Conservation (phyloP, 2,113 vertebrate species). For the Albula glossodonta region DNA sequence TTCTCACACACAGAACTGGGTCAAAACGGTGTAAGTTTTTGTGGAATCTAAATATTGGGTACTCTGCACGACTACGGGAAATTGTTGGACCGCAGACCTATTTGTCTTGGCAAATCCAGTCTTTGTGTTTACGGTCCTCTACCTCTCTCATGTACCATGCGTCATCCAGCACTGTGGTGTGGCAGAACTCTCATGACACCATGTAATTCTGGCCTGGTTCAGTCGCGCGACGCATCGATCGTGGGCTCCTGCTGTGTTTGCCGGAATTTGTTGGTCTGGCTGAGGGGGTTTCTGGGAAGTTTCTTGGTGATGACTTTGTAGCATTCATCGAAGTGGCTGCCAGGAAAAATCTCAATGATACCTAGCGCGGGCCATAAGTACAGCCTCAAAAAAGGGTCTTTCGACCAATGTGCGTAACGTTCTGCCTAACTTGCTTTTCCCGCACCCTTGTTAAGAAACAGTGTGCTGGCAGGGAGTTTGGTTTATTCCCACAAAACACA, state of each 20-base stretch:
- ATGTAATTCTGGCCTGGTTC: background rate
- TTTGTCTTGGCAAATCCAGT: slow-evolving; percentile 59
- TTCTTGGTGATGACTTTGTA: background rate
- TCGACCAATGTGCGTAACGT: background rate
- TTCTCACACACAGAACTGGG: slow-evolving; percentile 40
- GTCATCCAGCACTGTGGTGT: background rate
- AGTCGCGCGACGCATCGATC: background rate
- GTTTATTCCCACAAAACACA: background rate
- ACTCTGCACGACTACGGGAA: slow-evolving; percentile 62
- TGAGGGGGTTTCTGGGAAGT: background rate
- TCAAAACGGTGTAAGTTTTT: slow-evolving; percentile 47
- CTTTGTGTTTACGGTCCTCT: slow-evolving; percentile 13
- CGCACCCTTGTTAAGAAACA: slow-evolving; percentile 27
- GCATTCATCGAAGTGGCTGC: slow-evolving; percentile 26
- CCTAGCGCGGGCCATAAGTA: slow-evolving; percentile 6
- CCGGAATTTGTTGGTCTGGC: background rate
- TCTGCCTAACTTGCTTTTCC: slow-evolving; percentile 17
- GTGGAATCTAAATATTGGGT: slow-evolving; percentile 56
- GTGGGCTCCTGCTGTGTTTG: background rate
- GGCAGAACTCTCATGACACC: background rate
- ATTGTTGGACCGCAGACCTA: slow-evolving; percentile 53
- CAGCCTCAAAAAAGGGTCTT: slow-evolving; percentile 19
- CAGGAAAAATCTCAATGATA: slow-evolving; percentile 23
- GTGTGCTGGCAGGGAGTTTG: background rate
- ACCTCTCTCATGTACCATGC: background rate